These are phyloP conservation scores for Trichogramma pretiosum DNA, from an alignment of 1,140 invertebrate genomes.

Conservation along the genomic window DNA sequence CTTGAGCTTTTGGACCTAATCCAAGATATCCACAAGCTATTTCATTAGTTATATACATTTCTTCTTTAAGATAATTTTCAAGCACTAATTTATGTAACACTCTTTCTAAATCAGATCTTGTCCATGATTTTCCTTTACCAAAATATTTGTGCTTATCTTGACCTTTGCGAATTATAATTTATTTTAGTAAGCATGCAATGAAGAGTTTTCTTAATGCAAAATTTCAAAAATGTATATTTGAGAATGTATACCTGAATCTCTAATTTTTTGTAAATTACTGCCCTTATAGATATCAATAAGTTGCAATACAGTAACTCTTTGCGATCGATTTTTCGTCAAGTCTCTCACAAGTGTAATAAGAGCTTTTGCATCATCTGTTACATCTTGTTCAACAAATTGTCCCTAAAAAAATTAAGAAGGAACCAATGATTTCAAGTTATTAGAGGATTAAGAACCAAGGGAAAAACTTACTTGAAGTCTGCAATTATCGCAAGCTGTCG, in stretches of 20 bases:
- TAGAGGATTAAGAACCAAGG: conserved; percentile 2
- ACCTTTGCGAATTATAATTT: conserved; percentile 3
- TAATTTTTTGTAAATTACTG: conserved; percentile 56
- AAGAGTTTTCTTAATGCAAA: conserved; percentile 4
- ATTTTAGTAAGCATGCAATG: not conserved
- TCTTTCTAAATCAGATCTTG: conserved; percentile 65
- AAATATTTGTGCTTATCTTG: conserved; percentile 46
- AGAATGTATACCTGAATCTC: conserved; percentile 36
- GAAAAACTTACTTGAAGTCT: conserved; percentile 50
- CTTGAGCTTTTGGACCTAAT: conserved; percentile 57
- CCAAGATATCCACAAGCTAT: conserved; percentile 76
- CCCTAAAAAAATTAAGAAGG: conserved; percentile 18
- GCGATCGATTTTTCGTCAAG: conserved; percentile 46
- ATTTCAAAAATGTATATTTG: not conserved
- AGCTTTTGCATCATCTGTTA: conserved; percentile 64
- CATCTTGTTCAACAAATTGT: conserved; percentile 53
- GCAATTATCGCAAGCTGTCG: conserved; percentile 82
- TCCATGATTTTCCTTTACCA: conserved; percentile 58
- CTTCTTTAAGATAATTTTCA: conserved; percentile 69
- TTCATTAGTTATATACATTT: conserved; percentile 67
- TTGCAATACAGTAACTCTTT: conserved; percentile 68
- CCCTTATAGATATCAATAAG: conserved; percentile 80
- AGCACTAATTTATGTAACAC: conserved; percentile 74
- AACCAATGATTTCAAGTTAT: not conserved
- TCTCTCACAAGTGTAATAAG: conserved; percentile 62